phyloP scores from a whole-genome alignment of 2,888 invertebrate species.

The Odontothrips loti region DNA sequence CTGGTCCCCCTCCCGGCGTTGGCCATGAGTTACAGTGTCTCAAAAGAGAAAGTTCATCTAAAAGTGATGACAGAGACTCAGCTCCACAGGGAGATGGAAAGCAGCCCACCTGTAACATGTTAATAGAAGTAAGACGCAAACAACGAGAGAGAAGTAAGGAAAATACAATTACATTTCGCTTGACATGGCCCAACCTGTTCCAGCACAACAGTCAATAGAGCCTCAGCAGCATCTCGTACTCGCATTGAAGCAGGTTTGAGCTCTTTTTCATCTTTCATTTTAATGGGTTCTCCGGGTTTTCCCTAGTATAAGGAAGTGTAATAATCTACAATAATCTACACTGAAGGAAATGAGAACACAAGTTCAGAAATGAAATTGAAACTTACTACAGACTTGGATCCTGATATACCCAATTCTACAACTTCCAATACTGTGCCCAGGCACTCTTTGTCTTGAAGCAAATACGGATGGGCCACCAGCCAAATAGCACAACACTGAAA shows the following conservation, averaged over 20 bases:
- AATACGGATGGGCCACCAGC: slow-evolving; percentile 84
- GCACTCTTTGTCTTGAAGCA: slow-evolving; percentile 88
- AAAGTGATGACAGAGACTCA: slow-evolving; percentile 75
- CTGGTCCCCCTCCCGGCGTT: slow-evolving; percentile 46
- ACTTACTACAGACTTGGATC: slow-evolving; percentile 68
- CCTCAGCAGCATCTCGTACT: slow-evolving; percentile 96
- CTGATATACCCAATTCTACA: slow-evolving; percentile 95
- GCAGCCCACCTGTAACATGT: slow-evolving; percentile 62
- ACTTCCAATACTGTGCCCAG: slow-evolving; percentile 91
- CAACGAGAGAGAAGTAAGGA: slow-evolving; percentile 13
- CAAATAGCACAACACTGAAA: slow-evolving; percentile 88
- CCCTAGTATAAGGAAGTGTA: slow-evolving; percentile 44
- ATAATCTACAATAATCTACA: slow-evolving; percentile 12
- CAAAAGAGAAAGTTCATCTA: slow-evolving; percentile 81
- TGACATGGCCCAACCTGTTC: slow-evolving; percentile 64
- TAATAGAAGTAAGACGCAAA: neutral
- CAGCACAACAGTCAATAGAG: slow-evolving; percentile 80
- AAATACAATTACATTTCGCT: neutral
- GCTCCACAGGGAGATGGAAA: slow-evolving; percentile 81
- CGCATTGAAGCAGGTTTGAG: slow-evolving; percentile 95
- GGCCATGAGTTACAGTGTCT: slow-evolving; percentile 67
- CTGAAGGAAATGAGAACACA: neutral
- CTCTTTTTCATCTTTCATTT: slow-evolving; percentile 94
- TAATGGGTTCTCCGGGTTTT: slow-evolving; percentile 82
- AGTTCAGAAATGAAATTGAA: neutral